A percentile compares a stretch with the other conserved stretches of the same genome.
phyloP scores from a whole-genome alignment of 2,888 invertebrate species.

The Tribolium freemani region DNA sequence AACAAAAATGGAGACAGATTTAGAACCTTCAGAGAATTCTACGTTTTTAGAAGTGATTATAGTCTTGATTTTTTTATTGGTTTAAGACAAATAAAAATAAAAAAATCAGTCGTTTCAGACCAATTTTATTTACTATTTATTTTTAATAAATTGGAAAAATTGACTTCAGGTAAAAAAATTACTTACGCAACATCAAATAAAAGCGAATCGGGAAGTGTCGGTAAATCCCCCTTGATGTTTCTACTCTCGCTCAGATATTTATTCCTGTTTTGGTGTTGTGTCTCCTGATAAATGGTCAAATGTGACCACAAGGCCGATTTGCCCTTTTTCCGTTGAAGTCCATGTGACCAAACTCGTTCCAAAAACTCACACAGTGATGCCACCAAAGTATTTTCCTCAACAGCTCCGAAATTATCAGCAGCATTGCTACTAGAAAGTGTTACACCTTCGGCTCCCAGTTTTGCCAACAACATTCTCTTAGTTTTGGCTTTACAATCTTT shows the following conservation, averaged over 20 bases:
- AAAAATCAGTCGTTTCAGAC: too few relatives aligned
- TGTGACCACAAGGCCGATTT: slow-evolving; percentile 99
- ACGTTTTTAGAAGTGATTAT: too few relatives aligned
- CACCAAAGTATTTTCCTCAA: slow-evolving; percentile 98
- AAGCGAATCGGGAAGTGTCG: slow-evolving; percentile 85
- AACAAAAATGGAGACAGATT: too few relatives aligned
- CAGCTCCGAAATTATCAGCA: slow-evolving; percentile 76
- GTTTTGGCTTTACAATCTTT: slow-evolving; percentile 96
- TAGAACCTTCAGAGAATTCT: too few relatives aligned
- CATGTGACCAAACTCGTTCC: slow-evolving; percentile 98
- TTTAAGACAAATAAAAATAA: too few relatives aligned
- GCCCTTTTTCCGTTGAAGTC: slow-evolving; percentile 94
- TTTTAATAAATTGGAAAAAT: too few relatives aligned
- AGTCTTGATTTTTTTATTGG: too few relatives aligned
- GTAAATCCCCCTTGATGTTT: slow-evolving; percentile 67
- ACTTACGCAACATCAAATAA: slow-evolving; percentile 89
- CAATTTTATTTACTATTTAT: too few relatives aligned
- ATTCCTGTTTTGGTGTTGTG: slow-evolving; percentile 70
- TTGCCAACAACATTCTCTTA: slow-evolving; percentile 98
- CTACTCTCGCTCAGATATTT: slow-evolving; percentile 51
- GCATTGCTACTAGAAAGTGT: slow-evolving; percentile 89
- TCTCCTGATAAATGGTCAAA: slow-evolving; percentile 90
- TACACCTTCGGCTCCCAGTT: slow-evolving; percentile 97
- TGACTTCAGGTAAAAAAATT: too few relatives aligned
- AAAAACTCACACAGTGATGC: slow-evolving; percentile 97